Evolutionary conservation across 2,888 invertebrate genomes (phyloP), one percentile per base, ranked within the genome.

Genomic region (Cryptus armator): DNA sequence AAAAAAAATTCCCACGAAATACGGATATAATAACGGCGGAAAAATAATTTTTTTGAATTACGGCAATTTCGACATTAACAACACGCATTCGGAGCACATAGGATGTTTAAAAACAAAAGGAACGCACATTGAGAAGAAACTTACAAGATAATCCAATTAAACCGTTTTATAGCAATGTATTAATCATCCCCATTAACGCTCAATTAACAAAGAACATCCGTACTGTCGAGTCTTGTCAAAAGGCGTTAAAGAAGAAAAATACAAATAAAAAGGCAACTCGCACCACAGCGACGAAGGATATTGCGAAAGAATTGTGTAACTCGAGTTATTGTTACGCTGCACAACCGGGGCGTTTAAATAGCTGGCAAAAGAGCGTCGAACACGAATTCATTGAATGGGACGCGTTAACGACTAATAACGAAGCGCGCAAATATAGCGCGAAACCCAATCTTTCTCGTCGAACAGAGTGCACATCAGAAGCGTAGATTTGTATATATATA

Each of bases 401-500:
- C 74, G 86, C 85, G 88, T 88, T 91, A 91, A 90, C 88, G 89
- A 90, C 89, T 90, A 89, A 90, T 91, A 91, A 91, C 90, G 89
- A 90, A 88, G 88, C 89, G 85, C 87, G 89, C 89, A 91, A 91
- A 91, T 89, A 90, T 85, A 84, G 81, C 68, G 71, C 81, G 71
- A 74, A 56, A 56, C 51, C 75, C 37, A 14, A 32, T 53, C 37
- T 70, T 12, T 71, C 53, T 53, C 37, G 51, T 24, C 53, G 10
- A 16, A 56, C 53, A 16, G n/a, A 29, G 14, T 16, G 67, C 14
- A 48, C 29, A 46, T 46, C 14, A 48, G 48, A n/a, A 48, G n/a
- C 12, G 48, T 48, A 48, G 5, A 37, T 37, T 5, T 37, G 9
- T 37, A 37, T 37, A 37, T 37, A 37, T 9, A 37, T 37, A 37